Base-by-base conservation (phyloP, 2,113 vertebrate genomes). In the Austrofundulus limnaeus region DNA sequence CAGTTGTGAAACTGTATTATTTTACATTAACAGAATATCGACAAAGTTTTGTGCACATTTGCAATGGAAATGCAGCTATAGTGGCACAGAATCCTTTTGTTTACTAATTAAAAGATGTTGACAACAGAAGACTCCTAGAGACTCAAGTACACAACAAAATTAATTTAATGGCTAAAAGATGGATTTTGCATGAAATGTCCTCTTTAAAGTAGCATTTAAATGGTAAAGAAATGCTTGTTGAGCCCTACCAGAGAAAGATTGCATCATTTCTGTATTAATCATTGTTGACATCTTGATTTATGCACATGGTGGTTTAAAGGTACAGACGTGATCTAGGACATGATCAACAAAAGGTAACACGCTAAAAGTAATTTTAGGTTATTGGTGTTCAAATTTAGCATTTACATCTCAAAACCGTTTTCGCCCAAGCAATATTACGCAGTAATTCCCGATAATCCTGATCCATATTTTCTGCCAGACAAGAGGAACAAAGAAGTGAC, bases 151-250 rank as follows among this genome's bases (percentile, higher is more conserved):
- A n/a, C n/a, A n/a, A n/a, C n/a, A n/a, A n/a, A n/a, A n/a, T n/a
- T n/a, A n/a, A n/a, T n/a, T n/a, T n/a, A n/a, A n/a, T n/a, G n/a
- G n/a, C n/a, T n/a, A n/a, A n/a, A n/a, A n/a, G n/a, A n/a, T n/a
- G n/a, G n/a, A n/a, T n/a, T n/a, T n/a, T n/a, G n/a, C n/a, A n/a
- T n/a, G n/a, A n/a, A n/a, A n/a, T n/a, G n/a, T n/a, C n/a, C n/a
- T n/a, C n/a, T n/a, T n/a, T n/a, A n/a, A n/a, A 57, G 15, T 16
- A 47, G 50, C 52, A 76, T 76, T 70, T 70, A 55, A 56, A 76
- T 49, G 56, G 65, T 47, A 34, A 48, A 61, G 57, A 70, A 24
- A 66, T 50, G 25, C 24, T 64, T 46, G 10, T 61, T 60, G 45
- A 45, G 42, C 28, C 39, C 31, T 9, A n/a, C 25, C 21, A n/a